Percentiles rank a stretch among this genome's conserved stretches.
Conservation (phyloP, 2,113 vertebrate species). For the Haliaeetus leucogaster region DNA sequence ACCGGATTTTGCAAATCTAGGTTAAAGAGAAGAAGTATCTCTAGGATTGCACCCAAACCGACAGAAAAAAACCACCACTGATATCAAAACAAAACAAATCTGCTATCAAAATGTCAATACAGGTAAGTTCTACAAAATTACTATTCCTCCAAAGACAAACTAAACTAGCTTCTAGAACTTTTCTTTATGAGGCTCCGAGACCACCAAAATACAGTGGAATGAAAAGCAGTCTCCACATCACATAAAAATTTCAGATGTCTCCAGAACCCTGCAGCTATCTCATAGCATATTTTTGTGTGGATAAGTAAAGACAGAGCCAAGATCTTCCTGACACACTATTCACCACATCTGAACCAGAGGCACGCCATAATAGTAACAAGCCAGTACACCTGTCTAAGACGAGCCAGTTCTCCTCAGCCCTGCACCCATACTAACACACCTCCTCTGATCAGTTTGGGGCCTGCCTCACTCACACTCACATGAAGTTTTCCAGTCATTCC, state of each 20-base stretch:
- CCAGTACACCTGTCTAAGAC: neutral
- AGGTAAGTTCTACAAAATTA: neutral
- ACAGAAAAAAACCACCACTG: neutral
- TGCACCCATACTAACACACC: neutral
- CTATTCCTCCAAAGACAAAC: neutral
- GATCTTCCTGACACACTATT: neutral
- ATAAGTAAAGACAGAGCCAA: neutral
- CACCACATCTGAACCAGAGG: neutral
- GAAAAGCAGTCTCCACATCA: neutral
- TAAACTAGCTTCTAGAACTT: neutral
- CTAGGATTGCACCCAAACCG: neutral
- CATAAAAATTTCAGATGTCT: neutral
- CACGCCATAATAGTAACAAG: accelerated
- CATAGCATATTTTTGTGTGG: neutral
- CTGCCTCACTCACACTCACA: neutral
- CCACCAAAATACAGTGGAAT: neutral
- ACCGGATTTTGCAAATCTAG: constrained; percentile 65
- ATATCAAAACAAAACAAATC: neutral
- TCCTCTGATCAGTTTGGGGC: too few species aligned
- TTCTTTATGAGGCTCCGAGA: neutral
- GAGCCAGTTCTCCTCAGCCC: neutral
- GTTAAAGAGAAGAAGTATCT: constrained; percentile 5
- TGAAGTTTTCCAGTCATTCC: neutral
- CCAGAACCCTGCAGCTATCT: neutral
- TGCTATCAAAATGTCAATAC: neutral